Evolutionary conservation across 2,113 vertebrate genomes (phyloP), one percentile per base, ranked within the genome.

Genomic region (Canis aureus): DNA sequence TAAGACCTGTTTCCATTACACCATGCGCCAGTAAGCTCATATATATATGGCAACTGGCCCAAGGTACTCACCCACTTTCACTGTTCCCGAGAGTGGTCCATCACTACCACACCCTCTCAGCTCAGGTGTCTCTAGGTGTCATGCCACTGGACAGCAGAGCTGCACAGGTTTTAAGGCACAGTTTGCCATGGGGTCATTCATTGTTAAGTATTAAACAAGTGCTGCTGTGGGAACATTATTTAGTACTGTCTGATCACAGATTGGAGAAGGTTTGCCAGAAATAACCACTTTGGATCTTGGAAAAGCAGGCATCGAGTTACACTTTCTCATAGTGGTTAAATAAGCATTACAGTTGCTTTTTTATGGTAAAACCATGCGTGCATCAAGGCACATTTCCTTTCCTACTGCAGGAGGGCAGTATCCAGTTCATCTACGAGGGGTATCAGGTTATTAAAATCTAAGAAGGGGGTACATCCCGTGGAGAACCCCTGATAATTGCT

Each of bases 381-480:
- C 11, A 4, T 57, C 43, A 27, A 49, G 66, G 86, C n/a, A 13
- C 7, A 10, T 53, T 67, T 84, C n/a, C 66, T 53, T 91, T 81
- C 59, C 59, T 13, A 15, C 13, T 7, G 25, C 22, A 8, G 35
- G 8, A 62, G 62, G 16, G 32, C 25, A 17, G 57, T 11, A 27
- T 43, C 38, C 64, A 49, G 51, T 23, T 80, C 43, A 51, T 16
- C 80, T n/a, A 53, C 22, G 62, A 49, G 1, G 11, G 29, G 6
- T 8, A 8, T 82, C 62, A 35, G 27, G 32, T 73, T 57, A 13
- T 35, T 25, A 27, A 71, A 83, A 22, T 25, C 1, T 38, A 22
- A 60, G 22, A 69, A 17, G 38, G 19, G 0, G 53, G 32, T 22
- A 6, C 0, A 25, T 9, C 49, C 25, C 11, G 1, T 0, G 0